Evolutionary conservation across 2,113 vertebrate genomes (phyloP).

Genomic region (Abramis brama): DNA sequence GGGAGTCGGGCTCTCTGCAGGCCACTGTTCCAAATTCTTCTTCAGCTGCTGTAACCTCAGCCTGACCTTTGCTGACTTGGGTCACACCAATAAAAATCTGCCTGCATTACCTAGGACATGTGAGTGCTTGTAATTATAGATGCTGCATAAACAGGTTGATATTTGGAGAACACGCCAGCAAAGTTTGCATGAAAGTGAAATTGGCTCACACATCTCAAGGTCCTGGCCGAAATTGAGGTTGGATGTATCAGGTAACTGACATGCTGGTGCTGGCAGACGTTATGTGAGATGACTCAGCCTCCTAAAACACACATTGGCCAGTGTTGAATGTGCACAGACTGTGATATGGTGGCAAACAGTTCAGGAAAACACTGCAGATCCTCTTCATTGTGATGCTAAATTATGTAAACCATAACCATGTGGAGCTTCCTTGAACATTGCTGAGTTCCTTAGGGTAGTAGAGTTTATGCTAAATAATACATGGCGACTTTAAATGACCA

Average conservation of each 20-base stretch:
- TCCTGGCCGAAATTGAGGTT: conserved; percentile 3
- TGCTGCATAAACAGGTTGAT: not conserved
- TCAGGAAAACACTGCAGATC: conserved; percentile 10
- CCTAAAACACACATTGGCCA: conserved; percentile 13
- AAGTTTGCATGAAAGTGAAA: not conserved
- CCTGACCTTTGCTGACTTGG: not conserved
- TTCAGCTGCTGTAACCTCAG: conserved; percentile 26
- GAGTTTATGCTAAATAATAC: not conserved
- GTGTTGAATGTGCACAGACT: conserved; percentile 6
- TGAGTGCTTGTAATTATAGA: conserved; percentile 7
- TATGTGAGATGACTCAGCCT: conserved; percentile 16
- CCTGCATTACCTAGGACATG: conserved; percentile 49
- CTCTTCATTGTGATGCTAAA: not conserved
- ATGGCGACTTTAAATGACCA: too few species aligned
- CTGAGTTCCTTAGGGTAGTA: not conserved
- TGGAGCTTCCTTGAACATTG: not conserved
- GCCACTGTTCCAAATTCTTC: conserved; percentile 38
- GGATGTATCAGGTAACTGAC: not conserved
- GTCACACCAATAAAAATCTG: conserved; percentile 43
- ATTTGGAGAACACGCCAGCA: not conserved
- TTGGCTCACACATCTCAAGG: conserved; percentile 18
- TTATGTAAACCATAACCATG: not conserved
- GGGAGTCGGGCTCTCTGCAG: conserved; percentile 40
- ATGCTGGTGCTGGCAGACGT: conserved; percentile 8
- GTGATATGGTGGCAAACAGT: conserved; percentile 22